Evolutionary conservation across 2,797 vertebrate species (phyloP).

Genomic region (Tangara arthus): DNA sequence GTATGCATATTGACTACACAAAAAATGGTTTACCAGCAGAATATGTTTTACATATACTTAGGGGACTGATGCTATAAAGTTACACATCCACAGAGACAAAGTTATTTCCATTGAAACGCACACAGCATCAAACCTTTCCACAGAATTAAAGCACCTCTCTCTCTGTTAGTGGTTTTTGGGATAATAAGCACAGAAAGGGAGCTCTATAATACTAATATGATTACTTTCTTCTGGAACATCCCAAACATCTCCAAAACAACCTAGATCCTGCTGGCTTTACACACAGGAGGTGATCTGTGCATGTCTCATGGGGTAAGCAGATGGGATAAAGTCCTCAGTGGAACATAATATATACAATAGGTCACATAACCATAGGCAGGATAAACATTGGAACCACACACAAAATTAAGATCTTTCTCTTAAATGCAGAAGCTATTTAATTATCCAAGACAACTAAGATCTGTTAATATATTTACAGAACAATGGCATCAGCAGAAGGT

Average conservation of each 20-base stretch:
- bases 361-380: background rate
- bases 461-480: background rate
- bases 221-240: background rate
- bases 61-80: background rate
- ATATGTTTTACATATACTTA: conserved; percentile 9
- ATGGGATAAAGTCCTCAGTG: background rate
- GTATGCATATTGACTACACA: conserved; percentile 19
- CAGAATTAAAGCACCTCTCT: background rate
- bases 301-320: background rate
- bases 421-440: background rate
- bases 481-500: background rate
- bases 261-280: background rate
- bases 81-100: conserved; percentile 26
- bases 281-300: background rate
- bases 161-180: background rate
- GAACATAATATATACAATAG: background rate
- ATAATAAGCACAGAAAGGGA: background rate
- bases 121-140: background rate
- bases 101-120: conserved; percentile 21
- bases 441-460: background rate
- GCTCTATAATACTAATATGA: background rate
- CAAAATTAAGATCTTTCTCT: background rate
- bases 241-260: background rate
- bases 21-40: background rate
- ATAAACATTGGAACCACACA: background rate